Evolutionary conservation across 2,797 vertebrate genomes (phyloP).

Genomic region (Micromesistius poutassou): DNA sequence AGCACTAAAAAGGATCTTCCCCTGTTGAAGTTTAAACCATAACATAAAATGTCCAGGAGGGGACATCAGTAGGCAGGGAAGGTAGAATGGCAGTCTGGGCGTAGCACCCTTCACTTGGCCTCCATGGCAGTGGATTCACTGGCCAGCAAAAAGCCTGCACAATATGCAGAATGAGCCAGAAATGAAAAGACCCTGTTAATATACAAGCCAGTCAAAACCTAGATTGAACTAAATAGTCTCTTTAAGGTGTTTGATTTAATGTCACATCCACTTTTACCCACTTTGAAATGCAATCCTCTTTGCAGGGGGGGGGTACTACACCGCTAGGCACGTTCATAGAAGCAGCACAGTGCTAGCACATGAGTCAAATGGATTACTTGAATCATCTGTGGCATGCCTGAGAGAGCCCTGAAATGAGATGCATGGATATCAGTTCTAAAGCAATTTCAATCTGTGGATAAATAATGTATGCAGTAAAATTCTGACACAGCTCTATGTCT

Average conservation of each 20-base stretch:
- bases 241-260: not conserved
- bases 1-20: not conserved
- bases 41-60: not conserved
- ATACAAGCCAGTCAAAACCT: not conserved
- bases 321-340: not conserved
- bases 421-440: not conserved
- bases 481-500: not conserved
- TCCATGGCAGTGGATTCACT: too few relatives aligned
- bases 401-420: not conserved
- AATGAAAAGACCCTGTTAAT: not conserved
- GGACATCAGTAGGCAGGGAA: not conserved
- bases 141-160: not conserved
- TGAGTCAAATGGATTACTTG: not conserved
- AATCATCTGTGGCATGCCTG: not conserved
- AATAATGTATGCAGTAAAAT: not conserved
- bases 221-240: not conserved
- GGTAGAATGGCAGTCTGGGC: not conserved
- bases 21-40: not conserved
- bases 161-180: not conserved
- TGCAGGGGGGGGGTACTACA: not conserved
- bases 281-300: not conserved
- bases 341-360: not conserved
- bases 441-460: not conserved
- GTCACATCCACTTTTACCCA: not conserved
- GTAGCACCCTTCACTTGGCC: too few relatives aligned